phyloP scores from a whole-genome alignment of 2,113 vertebrate genomes.

The Sigmodon hispidus region DNA sequence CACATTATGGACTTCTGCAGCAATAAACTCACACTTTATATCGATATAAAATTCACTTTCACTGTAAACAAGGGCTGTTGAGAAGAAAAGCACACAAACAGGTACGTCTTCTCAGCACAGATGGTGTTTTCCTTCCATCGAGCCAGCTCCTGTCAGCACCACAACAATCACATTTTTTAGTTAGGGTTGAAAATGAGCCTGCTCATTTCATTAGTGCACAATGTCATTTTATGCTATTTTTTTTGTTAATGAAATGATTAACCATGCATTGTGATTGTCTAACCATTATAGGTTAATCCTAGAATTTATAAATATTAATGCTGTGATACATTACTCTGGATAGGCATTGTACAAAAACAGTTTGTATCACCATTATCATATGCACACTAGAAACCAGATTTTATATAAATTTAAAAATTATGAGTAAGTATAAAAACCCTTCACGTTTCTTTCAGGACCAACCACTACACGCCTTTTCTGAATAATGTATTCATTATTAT shows the following conservation, averaged over 20 bases:
- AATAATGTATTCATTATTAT: no score
- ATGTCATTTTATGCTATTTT: neutral
- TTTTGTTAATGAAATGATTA: constrained; percentile 52
- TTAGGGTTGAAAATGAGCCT: neutral
- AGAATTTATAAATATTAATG: constrained; percentile 17
- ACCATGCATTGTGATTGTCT: neutral
- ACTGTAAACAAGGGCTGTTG: constrained; percentile 75
- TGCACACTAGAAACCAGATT: neutral
- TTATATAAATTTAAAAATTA: neutral
- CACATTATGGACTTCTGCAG: constrained; percentile 46
- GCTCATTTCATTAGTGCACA: constrained; percentile 36
- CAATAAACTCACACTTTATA: constrained; percentile 77
- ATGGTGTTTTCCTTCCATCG: constrained; percentile 69
- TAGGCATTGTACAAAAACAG: neutral
- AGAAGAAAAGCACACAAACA: constrained; percentile 69
- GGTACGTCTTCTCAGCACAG: constrained; percentile 70
- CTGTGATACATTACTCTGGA: neutral
- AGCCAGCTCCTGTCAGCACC: constrained; percentile 51
- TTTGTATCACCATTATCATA: neutral
- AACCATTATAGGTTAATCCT: neutral
- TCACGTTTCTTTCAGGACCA: neutral
- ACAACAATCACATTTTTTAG: constrained; percentile 30
- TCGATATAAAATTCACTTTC: constrained; percentile 77
- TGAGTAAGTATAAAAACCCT: neutral
- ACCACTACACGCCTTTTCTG: neutral